phyloP scores from a whole-genome alignment of 2,797 vertebrate species.

The Luscinia luscinia region DNA sequence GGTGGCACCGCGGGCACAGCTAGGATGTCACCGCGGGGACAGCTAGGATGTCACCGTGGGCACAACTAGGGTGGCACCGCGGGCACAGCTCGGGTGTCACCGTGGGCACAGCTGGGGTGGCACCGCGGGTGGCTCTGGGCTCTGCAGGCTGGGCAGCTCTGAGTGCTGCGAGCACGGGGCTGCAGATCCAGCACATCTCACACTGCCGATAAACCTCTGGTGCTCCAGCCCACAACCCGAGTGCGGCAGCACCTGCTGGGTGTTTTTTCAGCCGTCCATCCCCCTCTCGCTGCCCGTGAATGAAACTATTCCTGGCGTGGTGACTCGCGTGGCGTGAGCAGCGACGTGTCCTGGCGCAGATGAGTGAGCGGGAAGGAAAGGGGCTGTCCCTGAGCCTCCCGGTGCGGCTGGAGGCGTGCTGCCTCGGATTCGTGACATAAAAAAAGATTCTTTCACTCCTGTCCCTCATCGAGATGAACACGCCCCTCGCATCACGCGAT shows the following conservation, averaged over 20 bases:
- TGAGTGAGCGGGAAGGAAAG: neutral
- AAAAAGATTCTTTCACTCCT: neutral
- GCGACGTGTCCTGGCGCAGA: neutral
- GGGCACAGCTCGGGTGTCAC: too few relatives aligned
- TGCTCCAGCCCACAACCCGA: neutral
- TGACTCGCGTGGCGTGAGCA: neutral
- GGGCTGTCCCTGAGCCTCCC: neutral
- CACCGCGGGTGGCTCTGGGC: neutral
- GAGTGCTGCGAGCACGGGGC: neutral
- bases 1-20: too few relatives aligned
- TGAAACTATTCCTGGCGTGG: neutral
- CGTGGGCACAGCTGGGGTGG: too few relatives aligned
- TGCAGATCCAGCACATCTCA: neutral
- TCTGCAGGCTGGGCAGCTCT: neutral
- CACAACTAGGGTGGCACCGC: too few relatives aligned
- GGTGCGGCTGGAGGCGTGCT: neutral
- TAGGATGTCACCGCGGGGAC: too few relatives aligned
- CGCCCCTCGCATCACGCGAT: rapidly evolving
- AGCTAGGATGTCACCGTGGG: too few relatives aligned
- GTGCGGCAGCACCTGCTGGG: rapidly evolving
- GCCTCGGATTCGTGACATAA: rapidly evolving
- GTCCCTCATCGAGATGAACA: rapidly evolving
- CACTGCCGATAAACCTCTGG: rapidly evolving
- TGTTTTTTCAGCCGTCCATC: neutral
- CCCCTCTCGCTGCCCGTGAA: neutral